Conservation (phyloP, 2,797 vertebrate genomes). For the Tragelaphus eurycerus region DNA sequence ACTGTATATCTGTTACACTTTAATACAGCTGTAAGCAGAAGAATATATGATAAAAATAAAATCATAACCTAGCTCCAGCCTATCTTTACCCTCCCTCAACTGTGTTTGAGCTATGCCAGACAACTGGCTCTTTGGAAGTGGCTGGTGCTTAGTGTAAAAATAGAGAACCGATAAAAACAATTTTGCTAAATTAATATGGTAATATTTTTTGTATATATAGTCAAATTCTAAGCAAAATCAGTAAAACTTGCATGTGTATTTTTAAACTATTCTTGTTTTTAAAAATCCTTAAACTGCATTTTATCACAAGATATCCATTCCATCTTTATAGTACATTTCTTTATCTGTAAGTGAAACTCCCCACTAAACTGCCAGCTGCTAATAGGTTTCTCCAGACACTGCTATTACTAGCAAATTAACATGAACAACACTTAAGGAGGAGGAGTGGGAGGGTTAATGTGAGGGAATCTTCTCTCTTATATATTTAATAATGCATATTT, state of each 20-base stretch:
- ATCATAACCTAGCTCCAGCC: too few relatives aligned
- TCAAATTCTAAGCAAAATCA: neutral
- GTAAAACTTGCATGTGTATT: neutral
- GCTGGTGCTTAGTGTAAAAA: neutral
- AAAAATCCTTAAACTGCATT: neutral
- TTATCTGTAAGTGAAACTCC: neutral
- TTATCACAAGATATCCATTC: neutral
- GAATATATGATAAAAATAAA: neutral
- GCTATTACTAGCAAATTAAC: neutral
- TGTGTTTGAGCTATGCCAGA: fast-evolving
- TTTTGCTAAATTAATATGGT: neutral
- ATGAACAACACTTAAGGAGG: neutral
- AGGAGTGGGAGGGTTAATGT: neutral
- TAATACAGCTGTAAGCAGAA: neutral
- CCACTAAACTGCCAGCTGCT: neutral
- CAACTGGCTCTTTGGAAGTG: neutral
- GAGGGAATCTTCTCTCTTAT: neutral
- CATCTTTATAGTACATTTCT: neutral
- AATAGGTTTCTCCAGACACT: neutral
- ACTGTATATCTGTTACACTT: neutral
- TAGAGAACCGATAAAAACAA: fast-evolving
- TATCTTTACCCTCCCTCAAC: fast-evolving
- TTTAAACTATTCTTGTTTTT: neutral
- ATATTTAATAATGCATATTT: neutral
- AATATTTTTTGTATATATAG: neutral